These are phyloP conservation scores for Troides helena DNA, from an alignment of 2,888 invertebrate species.

Conservation along the genomic window DNA sequence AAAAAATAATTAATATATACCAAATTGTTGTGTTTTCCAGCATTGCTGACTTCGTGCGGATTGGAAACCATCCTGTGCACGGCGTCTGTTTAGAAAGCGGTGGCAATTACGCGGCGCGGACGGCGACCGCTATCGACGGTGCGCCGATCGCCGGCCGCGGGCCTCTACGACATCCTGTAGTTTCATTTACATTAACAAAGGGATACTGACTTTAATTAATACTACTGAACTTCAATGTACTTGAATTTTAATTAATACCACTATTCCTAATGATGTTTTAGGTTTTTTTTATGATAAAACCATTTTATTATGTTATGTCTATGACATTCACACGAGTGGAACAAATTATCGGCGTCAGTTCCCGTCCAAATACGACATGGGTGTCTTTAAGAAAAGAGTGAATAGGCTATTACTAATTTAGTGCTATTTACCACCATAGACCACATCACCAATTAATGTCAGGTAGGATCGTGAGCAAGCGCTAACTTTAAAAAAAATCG, in stretches of 20 bases:
- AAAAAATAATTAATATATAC: not conserved
- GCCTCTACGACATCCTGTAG: constrained; percentile 28
- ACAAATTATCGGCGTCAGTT: too few relatives aligned
- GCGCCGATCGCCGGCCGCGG: constrained; percentile 10
- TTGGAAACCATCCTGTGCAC: constrained; percentile 42
- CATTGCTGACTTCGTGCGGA: constrained; percentile 2
- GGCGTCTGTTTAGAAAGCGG: constrained; percentile 56
- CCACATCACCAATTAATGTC: too few relatives aligned
- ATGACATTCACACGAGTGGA: too few relatives aligned
- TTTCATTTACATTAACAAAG: constrained; percentile 27
- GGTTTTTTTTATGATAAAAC: too few relatives aligned
- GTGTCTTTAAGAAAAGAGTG: too few relatives aligned
- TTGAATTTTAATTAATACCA: constrained; percentile 2
- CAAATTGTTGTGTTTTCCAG: not conserved
- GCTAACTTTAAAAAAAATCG: too few relatives aligned
- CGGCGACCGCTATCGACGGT: constrained; percentile 24
- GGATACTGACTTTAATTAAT: constrained; percentile 19
- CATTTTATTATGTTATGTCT: too few relatives aligned
- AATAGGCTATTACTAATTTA: too few relatives aligned
- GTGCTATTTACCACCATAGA: too few relatives aligned
- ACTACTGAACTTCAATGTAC: constrained; percentile 5
- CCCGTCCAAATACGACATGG: too few relatives aligned
- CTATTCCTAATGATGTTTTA: not conserved
- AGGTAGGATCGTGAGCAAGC: too few relatives aligned
- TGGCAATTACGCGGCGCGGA: constrained; percentile 60